Evolutionary conservation across 2,888 invertebrate species (phyloP).

Genomic region (Drosophila subquinaria): DNA sequence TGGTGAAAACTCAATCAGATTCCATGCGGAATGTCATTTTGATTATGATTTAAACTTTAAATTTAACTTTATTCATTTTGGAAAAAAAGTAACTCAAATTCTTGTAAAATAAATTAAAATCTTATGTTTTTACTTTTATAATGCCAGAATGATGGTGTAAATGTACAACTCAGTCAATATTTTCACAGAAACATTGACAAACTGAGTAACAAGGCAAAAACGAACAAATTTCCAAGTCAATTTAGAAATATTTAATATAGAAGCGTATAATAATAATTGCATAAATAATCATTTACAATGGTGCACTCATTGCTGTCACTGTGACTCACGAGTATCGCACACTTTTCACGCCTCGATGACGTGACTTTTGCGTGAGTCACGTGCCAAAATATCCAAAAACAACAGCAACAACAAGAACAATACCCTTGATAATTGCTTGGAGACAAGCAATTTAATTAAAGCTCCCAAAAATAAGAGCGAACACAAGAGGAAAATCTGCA

Average conservation of each 20-base stretch:
- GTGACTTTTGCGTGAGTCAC: conserved; percentile 48
- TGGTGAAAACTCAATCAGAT: too few relatives aligned
- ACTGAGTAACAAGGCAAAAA: too few relatives aligned
- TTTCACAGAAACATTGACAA: too few relatives aligned
- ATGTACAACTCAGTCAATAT: too few relatives aligned
- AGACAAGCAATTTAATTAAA: conserved; percentile 50
- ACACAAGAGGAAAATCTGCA: conserved; percentile 22
- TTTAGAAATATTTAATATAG: neutral
- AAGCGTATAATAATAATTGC: conserved; percentile 32
- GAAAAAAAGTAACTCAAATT: too few relatives aligned
- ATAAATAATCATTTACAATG: conserved; percentile 32
- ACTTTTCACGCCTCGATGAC: conserved; percentile 40
- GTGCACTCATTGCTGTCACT: neutral
- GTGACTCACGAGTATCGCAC: conserved; percentile 24
- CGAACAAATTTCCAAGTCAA: too few relatives aligned
- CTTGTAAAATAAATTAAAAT: too few relatives aligned
- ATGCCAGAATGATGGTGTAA: too few relatives aligned
- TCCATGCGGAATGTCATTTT: too few relatives aligned
- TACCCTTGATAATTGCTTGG: conserved; percentile 38
- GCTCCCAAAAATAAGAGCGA: conserved; percentile 25
- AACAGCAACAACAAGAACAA: conserved; percentile 13
- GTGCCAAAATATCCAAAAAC: conserved; percentile 19
- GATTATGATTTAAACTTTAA: too few relatives aligned
- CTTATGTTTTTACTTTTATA: too few relatives aligned
- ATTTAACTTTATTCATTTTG: too few relatives aligned